Evolutionary conservation across 2,113 vertebrate species (phyloP).

Genomic region (Scalopus aquaticus): DNA sequence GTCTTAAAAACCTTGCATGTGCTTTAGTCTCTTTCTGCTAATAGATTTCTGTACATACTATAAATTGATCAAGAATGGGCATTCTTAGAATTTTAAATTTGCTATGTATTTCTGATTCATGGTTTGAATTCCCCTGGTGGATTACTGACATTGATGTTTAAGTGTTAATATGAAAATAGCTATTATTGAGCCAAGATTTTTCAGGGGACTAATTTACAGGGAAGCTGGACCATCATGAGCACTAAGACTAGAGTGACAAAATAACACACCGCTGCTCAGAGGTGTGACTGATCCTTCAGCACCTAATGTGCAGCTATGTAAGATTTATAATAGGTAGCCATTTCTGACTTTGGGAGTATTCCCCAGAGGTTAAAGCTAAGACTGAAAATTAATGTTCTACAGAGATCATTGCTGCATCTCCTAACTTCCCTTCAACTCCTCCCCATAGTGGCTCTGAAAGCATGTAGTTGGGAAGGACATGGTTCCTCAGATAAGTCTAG

Average conservation of each 20-base stretch:
- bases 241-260: background rate
- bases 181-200: too few species aligned
- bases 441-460: rapidly evolving
- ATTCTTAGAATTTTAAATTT: too few species aligned
- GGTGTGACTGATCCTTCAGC: background rate
- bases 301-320: background rate
- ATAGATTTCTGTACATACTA: background rate
- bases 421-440: background rate
- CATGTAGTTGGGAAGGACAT: background rate
- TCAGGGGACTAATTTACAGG: slow-evolving; percentile 12
- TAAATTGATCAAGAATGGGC: background rate
- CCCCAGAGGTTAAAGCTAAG: background rate
- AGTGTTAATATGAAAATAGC: too few species aligned
- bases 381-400: background rate
- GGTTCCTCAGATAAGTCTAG: background rate
- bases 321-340: background rate
- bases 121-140: too few species aligned
- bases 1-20: background rate
- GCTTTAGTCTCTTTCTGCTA: background rate
- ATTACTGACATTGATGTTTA: too few species aligned
- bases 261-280: background rate
- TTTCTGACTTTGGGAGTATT: background rate
- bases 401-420: background rate
- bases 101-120: too few species aligned
- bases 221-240: background rate